Percentiles rank a stretch among this genome's conserved stretches.
Evolutionary conservation across 2,113 vertebrate genomes (phyloP).

Genomic region (Clupea harengus): DNA sequence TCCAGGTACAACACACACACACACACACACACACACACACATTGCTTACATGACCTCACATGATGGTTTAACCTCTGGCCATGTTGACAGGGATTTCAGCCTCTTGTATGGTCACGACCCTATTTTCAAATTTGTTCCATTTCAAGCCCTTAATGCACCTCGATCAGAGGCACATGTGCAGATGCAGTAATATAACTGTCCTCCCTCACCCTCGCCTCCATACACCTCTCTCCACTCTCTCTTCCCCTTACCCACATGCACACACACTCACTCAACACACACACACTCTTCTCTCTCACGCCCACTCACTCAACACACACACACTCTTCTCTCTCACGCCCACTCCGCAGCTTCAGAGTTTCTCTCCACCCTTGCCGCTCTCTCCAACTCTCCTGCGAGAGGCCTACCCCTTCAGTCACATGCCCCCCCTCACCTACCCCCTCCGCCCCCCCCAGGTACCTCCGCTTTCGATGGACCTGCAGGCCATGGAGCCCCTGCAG

Average conservation of each 20-base stretch:
- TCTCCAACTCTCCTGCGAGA: constrained; percentile 31
- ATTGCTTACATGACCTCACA: background rate
- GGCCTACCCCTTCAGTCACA: constrained; percentile 40
- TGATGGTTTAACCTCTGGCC: background rate
- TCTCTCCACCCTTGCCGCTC: constrained; percentile 36
- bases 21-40: background rate
- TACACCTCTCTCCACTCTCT: background rate
- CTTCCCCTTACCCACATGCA: background rate
- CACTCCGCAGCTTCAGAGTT: constrained; percentile 17
- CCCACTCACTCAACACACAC: background rate
- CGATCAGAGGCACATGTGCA: background rate
- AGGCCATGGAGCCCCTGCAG: constrained; percentile 79
- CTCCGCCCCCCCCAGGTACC: constrained; percentile 58
- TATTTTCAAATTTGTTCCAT: background rate
- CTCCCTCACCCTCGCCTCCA: background rate
- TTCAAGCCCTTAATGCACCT: background rate
- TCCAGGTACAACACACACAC: constrained; percentile 71
- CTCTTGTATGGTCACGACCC: background rate
- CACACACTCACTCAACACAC: background rate
- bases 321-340: constrained; percentile 11
- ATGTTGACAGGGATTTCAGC: background rate
- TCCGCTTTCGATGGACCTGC: constrained; percentile 77
- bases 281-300: background rate
- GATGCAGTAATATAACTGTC: background rate
- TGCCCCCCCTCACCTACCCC: constrained; percentile 39